Percentiles rank a stretch among this genome's conserved stretches.
Evolutionary conservation across 2,113 vertebrate species (phyloP).

Genomic region (Rhabdomys dilectus): DNA sequence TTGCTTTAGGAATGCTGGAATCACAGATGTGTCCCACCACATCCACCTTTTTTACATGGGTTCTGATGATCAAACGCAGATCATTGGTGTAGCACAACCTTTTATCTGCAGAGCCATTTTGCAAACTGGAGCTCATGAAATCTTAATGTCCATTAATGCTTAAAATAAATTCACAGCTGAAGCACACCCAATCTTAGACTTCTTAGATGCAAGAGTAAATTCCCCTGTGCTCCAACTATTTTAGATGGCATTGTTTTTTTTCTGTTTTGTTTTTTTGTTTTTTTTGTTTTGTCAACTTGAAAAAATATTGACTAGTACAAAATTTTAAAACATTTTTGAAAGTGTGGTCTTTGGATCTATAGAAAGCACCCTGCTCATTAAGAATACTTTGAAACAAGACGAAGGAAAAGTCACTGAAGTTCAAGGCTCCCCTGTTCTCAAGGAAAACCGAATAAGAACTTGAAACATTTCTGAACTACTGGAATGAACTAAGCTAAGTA

Average conservation of each 20-base stretch:
- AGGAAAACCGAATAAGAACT: slow-evolving; percentile 65
- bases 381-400: slow-evolving; percentile 60
- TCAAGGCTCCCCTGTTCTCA: slow-evolving; percentile 53
- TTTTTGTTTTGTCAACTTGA: slow-evolving; percentile 14
- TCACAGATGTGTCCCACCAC: background rate
- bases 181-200: background rate
- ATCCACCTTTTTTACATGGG: background rate
- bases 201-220: slow-evolving; percentile 14
- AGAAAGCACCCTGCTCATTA: slow-evolving; percentile 35
- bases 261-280: too few species aligned
- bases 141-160: slow-evolving; percentile 21
- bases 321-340: slow-evolving; percentile 54
- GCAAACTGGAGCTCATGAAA: background rate
- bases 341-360: background rate
- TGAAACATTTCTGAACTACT: slow-evolving; percentile 70
- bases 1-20: background rate
- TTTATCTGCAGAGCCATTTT: background rate
- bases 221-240: background rate
- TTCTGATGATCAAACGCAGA: background rate
- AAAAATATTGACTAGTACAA: slow-evolving; percentile 51
- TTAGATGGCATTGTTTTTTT: background rate
- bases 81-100: too few species aligned
- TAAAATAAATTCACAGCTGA: slow-evolving; percentile 45
- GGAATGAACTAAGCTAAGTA: slow-evolving; percentile 66
- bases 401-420: slow-evolving; percentile 68